phyloP scores from a whole-genome alignment of 2,797 vertebrate genomes.

The Scolopax bukidnonensis region DNA sequence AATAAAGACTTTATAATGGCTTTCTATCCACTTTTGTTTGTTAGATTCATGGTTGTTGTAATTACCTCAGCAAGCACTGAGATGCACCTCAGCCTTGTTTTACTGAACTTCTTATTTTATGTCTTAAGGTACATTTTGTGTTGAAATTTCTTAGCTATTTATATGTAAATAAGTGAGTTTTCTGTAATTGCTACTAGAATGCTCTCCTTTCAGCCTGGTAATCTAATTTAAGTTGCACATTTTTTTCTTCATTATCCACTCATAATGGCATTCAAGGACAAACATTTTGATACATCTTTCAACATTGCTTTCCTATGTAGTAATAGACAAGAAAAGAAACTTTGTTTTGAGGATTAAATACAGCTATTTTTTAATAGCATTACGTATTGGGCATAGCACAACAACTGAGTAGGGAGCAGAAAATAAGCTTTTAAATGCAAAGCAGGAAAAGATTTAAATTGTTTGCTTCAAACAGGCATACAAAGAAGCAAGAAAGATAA shows the following conservation, averaged over 20 bases:
- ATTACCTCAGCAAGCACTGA: conserved; percentile 41
- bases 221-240: conserved; percentile 61
- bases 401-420: conserved; percentile 41
- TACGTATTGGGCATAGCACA: conserved; percentile 10
- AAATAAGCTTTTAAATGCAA: conserved; percentile 61
- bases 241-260: conserved; percentile 55
- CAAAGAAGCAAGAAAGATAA: neutral
- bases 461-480: neutral
- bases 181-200: conserved; percentile 65
- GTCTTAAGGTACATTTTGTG: conserved; percentile 53
- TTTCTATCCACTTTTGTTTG: conserved; percentile 43
- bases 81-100: conserved; percentile 50
- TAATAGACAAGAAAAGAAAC: conserved; percentile 50
- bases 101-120: conserved; percentile 59
- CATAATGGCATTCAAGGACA: conserved; percentile 60
- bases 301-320: conserved; percentile 54
- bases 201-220: conserved; percentile 46
- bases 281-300: conserved; percentile 63
- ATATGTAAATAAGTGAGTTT: conserved; percentile 75
- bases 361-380: conserved; percentile 37
- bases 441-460: neutral
- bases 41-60: conserved; percentile 21
- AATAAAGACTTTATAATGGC: neutral
- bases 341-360: conserved; percentile 70
- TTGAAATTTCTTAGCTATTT: conserved; percentile 75